These are phyloP conservation scores for Anticlea derivata DNA, from an alignment of 2,888 invertebrate genomes.

Conservation along the genomic window DNA sequence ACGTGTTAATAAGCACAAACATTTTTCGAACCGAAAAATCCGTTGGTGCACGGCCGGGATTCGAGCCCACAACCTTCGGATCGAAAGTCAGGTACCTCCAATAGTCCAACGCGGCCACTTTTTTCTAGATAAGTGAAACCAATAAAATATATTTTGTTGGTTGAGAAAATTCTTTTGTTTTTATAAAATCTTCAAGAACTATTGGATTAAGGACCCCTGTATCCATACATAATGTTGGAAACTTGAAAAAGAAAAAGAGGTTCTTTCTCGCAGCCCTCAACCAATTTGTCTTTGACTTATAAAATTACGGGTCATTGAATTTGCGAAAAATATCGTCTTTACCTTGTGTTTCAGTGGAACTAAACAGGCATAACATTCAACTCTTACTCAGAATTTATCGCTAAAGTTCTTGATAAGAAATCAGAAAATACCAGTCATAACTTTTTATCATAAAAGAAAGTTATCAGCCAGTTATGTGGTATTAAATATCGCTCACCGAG, in stretches of 20 bases:
- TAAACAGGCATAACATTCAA: constrained; percentile 21
- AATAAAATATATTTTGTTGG: too few relatives aligned
- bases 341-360: constrained; percentile 31
- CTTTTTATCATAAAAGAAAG: constrained; percentile 54
- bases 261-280: constrained; percentile 41
- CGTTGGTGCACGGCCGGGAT: too few relatives aligned
- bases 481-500: constrained; percentile 42
- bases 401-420: constrained; percentile 37
- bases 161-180: constrained; percentile 1
- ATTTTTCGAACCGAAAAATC: too few relatives aligned
- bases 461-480: constrained; percentile 46
- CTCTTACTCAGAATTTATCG: constrained; percentile 16
- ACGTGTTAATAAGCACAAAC: too few relatives aligned
- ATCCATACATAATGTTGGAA: not conserved
- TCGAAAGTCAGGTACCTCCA: too few relatives aligned
- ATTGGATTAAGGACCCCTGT: not conserved
- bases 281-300: constrained; percentile 53
- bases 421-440: constrained; percentile 38
- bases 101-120: too few relatives aligned
- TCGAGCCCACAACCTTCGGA: too few relatives aligned
- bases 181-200: not conserved
- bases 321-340: constrained; percentile 53
- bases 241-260: constrained; percentile 17
- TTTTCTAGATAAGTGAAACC: too few relatives aligned
- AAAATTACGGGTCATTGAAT: constrained; percentile 56